Evolutionary conservation across 2,888 invertebrate species (phyloP).

Genomic region (Junonia oenone): DNA sequence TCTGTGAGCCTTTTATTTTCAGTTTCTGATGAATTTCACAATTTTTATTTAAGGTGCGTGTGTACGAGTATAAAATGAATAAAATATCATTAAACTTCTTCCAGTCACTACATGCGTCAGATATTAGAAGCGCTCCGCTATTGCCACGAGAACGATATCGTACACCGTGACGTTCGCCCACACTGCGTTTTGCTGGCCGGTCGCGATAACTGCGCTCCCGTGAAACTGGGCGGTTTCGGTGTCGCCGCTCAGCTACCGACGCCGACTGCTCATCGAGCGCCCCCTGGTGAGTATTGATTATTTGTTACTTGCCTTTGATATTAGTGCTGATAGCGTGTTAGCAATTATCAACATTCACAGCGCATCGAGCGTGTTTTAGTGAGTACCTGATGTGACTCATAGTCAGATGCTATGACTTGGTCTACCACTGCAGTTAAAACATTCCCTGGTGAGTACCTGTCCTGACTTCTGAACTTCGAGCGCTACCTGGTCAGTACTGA

Average conservation of each 20-base stretch:
- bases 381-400: too few relatives aligned
- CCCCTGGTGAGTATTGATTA: slow-evolving; percentile 61
- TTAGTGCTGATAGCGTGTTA: too few relatives aligned
- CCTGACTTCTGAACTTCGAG: too few relatives aligned
- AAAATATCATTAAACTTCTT: background rate
- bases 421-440: too few relatives aligned
- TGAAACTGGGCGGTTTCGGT: slow-evolving; percentile 98
- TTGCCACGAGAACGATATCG: slow-evolving; percentile 98
- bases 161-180: slow-evolving; percentile 98
- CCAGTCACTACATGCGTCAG: slow-evolving; percentile 98
- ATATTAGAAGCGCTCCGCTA: slow-evolving; percentile 97
- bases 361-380: too few relatives aligned
- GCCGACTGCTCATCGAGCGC: slow-evolving; percentile 79
- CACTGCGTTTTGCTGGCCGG: slow-evolving; percentile 97
- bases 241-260: slow-evolving; percentile 95
- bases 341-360: too few relatives aligned
- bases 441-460: too few relatives aligned
- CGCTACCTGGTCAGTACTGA: too few relatives aligned
- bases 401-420: too few relatives aligned
- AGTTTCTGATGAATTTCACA: too few relatives aligned
- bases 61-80: background rate
- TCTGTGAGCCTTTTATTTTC: too few relatives aligned
- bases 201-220: slow-evolving; percentile 98
- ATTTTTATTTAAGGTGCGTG: background rate
- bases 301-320: too few relatives aligned